Conservation (phyloP, 2,797 vertebrate species). For the Sciurus vulgaris region DNA sequence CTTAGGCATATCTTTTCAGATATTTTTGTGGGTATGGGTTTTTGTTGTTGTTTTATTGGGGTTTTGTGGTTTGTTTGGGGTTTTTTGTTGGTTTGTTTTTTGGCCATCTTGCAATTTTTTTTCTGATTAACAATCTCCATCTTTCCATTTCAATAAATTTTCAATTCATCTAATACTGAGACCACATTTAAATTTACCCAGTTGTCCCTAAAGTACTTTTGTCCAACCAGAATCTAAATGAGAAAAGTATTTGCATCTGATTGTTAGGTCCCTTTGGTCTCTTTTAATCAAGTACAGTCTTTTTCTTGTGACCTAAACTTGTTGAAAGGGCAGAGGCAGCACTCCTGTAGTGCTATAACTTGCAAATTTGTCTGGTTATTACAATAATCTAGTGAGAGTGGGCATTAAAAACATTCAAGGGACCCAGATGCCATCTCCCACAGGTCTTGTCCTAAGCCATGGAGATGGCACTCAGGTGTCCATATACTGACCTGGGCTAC, state of each 20-base stretch:
- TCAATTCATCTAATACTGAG: conserved; percentile 23
- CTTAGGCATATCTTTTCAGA: background rate
- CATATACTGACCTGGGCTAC: too few species aligned
- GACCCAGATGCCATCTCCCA: background rate
- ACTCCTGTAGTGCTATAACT: background rate
- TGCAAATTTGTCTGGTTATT: background rate
- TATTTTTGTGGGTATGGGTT: background rate
- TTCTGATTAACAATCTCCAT: background rate
- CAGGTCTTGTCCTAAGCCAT: background rate
- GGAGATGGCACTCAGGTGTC: background rate
- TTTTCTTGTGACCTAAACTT: background rate
- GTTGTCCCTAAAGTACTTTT: background rate
- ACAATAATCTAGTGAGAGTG: background rate
- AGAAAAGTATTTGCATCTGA: background rate
- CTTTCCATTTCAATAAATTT: conserved; percentile 36
- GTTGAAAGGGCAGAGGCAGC: background rate
- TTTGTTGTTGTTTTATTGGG: background rate
- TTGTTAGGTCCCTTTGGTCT: background rate
- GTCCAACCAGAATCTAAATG: background rate
- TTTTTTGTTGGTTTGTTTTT: background rate
- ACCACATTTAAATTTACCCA: conserved; percentile 18
- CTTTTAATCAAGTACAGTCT: background rate
- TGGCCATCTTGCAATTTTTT: background rate
- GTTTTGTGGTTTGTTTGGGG: background rate
- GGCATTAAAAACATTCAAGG: background rate